Conservation (phyloP, 2,113 vertebrate genomes). For the Echinops telfairi region DNA sequence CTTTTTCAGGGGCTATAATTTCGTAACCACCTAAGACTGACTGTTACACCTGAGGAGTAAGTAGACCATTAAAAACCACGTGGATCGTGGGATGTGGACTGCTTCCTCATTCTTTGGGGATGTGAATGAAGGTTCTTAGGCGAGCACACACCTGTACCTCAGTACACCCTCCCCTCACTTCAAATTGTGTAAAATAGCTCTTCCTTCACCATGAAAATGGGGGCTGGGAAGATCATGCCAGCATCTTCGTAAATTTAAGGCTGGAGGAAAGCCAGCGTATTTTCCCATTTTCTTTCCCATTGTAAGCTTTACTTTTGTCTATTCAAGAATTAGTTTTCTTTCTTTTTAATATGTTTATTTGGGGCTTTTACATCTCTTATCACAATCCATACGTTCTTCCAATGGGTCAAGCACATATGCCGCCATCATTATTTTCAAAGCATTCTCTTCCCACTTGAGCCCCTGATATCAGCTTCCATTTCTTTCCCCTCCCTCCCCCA, state of each 20-base stretch:
- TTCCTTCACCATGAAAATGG: background rate
- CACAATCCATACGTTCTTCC: no score
- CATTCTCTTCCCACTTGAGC: no score
- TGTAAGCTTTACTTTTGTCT: constrained; percentile 24
- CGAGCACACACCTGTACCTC: background rate
- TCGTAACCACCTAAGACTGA: constrained; percentile 57
- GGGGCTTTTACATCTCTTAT: no score
- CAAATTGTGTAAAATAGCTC: constrained; percentile 26
- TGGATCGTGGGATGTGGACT: constrained; percentile 27
- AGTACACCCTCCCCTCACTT: background rate
- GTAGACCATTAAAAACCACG: constrained; percentile 5
- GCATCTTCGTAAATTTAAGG: background rate
- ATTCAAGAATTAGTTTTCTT: constrained; percentile 43
- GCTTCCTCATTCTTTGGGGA: constrained; percentile 47
- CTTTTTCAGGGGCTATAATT: constrained; percentile 56
- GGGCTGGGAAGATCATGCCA: background rate
- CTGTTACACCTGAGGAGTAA: constrained; percentile 68
- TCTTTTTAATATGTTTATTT: no score
- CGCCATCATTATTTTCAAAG: no score
- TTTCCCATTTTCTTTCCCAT: background rate
- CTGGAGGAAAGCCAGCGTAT: constrained; percentile 7
- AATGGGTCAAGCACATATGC: no score
- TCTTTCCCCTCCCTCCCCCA: no score
- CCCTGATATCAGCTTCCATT: no score
- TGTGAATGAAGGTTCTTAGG: background rate